Conservation (phyloP, 37 sponge, comb jelly and placozoan genomes). For the Oopsacas minuta region DNA sequence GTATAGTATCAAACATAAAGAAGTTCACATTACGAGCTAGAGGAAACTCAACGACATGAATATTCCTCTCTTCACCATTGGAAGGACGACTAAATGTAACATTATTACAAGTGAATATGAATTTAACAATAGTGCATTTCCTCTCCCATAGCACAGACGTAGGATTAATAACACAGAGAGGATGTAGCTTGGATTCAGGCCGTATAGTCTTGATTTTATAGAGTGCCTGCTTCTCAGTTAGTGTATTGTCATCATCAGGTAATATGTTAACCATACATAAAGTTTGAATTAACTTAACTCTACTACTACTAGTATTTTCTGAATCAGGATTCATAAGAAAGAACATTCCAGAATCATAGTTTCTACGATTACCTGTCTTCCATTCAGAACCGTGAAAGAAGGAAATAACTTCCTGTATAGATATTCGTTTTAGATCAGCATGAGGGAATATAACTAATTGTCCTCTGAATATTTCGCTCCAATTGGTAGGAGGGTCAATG, state of each 20-base stretch:
- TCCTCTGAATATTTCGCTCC: slow-evolving; percentile 19
- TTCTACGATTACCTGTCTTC: background rate
- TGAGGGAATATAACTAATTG: slow-evolving; percentile 28
- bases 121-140: background rate
- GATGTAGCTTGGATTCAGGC: background rate
- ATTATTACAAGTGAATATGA: background rate
- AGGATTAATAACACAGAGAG: background rate
- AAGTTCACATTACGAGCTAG: background rate
- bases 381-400: slow-evolving; percentile 11
- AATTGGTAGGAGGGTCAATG: background rate
- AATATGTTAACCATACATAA: background rate
- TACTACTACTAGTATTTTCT: background rate
- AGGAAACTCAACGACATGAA: background rate
- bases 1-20: background rate
- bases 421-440: background rate
- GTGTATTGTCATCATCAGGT: background rate
- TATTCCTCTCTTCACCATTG: background rate
- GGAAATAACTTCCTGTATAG: background rate
- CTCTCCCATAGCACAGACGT: background rate
- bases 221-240: background rate
- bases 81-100: background rate
- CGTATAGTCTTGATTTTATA: background rate
- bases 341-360: slow-evolving; percentile 26
- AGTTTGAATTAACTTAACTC: background rate
- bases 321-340: background rate